phyloP scores from a whole-genome alignment of 2,797 vertebrate species.

The Masticophis lateralis region DNA sequence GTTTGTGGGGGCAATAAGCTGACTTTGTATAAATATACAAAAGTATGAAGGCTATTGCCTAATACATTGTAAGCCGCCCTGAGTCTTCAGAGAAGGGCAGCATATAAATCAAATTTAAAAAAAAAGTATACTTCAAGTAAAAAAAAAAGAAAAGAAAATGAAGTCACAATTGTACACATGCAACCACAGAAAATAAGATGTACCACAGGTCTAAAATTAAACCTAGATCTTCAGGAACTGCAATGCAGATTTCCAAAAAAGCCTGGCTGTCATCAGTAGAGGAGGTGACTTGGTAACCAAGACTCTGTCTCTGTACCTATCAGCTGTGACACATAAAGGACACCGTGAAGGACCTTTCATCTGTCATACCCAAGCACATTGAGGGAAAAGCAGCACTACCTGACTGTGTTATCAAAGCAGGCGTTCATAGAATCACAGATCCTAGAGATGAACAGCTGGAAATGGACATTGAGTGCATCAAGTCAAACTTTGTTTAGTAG shows the following conservation, averaged over 20 bases:
- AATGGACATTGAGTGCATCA: not conserved
- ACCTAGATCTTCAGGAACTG: not conserved
- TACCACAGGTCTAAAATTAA: not conserved
- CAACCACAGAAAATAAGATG: not conserved
- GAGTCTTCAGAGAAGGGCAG: no score
- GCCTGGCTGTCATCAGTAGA: not conserved
- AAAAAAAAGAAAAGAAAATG: not conserved
- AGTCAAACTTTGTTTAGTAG: not conserved
- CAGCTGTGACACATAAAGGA: not conserved
- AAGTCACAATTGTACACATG: not conserved
- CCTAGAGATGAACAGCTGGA: not conserved
- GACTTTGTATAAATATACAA: no score
- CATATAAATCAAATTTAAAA: no score
- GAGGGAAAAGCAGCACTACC: not conserved
- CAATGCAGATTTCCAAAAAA: not conserved
- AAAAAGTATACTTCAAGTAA: not conserved
- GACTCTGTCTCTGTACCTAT: not conserved
- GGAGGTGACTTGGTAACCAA: not conserved
- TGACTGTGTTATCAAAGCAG: not conserved
- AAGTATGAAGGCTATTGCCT: no score
- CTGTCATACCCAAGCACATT: not conserved
- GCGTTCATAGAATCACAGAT: not conserved
- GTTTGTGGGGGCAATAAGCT: no score
- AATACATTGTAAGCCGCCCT: no score
- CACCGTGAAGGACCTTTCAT: not conserved